Conservation (phyloP, 2,113 vertebrate genomes). For the Aix galericulata region DNA sequence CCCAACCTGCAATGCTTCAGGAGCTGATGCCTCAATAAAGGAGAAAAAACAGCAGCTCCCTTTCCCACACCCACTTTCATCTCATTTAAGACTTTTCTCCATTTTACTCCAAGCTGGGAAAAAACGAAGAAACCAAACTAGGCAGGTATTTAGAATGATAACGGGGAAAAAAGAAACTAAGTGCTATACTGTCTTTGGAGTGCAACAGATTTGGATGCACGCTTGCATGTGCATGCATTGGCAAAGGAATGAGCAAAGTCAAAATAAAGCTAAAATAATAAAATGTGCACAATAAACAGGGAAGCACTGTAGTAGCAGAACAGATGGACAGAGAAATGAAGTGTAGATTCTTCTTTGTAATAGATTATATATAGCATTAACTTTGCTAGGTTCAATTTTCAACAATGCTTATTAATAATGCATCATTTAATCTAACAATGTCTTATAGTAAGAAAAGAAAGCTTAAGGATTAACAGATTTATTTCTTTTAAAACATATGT, state of each 20-base stretch:
- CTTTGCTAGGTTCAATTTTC: background rate
- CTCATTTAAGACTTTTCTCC: background rate
- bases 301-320: background rate
- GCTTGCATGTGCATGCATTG: background rate
- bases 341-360: background rate
- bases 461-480: constrained; percentile 12
- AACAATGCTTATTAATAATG: constrained; percentile 27
- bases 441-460: constrained; percentile 4
- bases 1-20: background rate
- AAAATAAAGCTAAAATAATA: background rate
- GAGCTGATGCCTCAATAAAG: background rate
- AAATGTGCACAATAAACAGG: background rate
- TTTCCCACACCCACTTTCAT: background rate
- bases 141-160: background rate
- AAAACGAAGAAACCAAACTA: background rate
- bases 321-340: background rate
- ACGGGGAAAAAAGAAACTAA: background rate
- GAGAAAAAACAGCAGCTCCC: background rate
- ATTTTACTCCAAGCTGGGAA: background rate
- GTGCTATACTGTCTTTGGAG: background rate
- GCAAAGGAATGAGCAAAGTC: background rate
- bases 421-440: constrained; percentile 33
- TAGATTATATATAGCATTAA: background rate
- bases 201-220: background rate
- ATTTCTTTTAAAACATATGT: background rate